These are phyloP conservation scores for Symphodus melops DNA, from an alignment of 2,113 vertebrate species.

Conservation along the genomic window DNA sequence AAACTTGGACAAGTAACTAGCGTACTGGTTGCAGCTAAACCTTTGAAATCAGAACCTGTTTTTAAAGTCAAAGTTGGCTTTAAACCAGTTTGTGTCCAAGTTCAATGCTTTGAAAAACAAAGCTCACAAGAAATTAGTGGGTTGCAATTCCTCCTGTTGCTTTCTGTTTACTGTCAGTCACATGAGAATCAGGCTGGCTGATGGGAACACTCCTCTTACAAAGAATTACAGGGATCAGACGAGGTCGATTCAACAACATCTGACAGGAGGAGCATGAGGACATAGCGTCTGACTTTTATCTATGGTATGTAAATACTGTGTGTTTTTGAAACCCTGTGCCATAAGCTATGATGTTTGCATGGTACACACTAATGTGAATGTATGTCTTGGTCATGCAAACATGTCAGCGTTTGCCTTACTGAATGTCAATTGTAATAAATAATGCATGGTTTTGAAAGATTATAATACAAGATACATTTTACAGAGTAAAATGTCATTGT, in stretches of 20 bases:
- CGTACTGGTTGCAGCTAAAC: constrained; percentile 17
- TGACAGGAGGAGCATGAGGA: constrained; percentile 16
- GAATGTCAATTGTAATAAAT: neutral
- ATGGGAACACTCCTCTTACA: constrained; percentile 5
- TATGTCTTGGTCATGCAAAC: too few relatives aligned
- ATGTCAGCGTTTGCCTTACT: too few relatives aligned
- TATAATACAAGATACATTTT: too few relatives aligned
- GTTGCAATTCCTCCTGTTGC: neutral
- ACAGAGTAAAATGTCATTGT: too few relatives aligned
- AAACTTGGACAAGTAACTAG: neutral
- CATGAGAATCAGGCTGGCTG: constrained; percentile 5
- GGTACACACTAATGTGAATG: neutral
- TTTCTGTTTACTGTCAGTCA: constrained; percentile 9
- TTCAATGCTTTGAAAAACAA: neutral
- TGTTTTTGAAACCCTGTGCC: neutral
- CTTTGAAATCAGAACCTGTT: neutral
- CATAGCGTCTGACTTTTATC: constrained; percentile 11
- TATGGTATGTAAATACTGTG: constrained; percentile 1
- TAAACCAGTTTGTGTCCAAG: neutral
- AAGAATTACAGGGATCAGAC: constrained; percentile 9
- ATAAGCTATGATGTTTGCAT: neutral
- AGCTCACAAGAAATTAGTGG: neutral
- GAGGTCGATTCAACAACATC: constrained; percentile 27
- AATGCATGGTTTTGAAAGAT: neutral
- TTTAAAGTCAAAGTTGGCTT: constrained; percentile 2